A percentile compares a stretch with the other conserved stretches of the same genome.
Conservation (phyloP, 1,140 invertebrate genomes). For the Octopus sinensis region DNA sequence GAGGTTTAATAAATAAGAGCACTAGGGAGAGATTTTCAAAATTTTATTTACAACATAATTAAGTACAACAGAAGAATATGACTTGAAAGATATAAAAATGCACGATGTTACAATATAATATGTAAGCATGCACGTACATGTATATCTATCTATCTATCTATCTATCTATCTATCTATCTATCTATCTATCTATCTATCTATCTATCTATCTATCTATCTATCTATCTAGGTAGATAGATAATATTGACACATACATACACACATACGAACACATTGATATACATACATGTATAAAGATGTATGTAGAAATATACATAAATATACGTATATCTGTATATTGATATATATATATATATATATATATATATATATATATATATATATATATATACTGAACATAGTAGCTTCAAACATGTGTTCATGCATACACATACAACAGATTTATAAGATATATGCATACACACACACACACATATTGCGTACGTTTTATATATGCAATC, state of each 20-base stretch:
- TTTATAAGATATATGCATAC: too few species aligned
- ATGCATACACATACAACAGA: not conserved
- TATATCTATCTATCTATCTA: too few species aligned
- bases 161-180: not conserved
- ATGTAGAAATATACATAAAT: not conserved
- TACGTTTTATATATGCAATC: not conserved
- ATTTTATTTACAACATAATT: too few species aligned
- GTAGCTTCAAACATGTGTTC: not conserved
- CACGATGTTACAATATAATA: too few species aligned
- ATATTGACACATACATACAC: not conserved
- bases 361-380: not conserved
- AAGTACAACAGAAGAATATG: too few species aligned
- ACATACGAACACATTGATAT: not conserved
- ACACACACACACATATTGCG: too few species aligned
- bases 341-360: too few species aligned
- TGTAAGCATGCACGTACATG: too few species aligned
- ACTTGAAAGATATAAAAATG: too few species aligned
- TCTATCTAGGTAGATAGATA: not conserved
- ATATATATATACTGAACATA: not conserved
- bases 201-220: constrained; percentile 3
- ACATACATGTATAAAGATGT: not conserved
- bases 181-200: not conserved
- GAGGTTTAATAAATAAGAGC: too few species aligned
- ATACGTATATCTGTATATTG: not conserved
- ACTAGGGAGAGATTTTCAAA: too few species aligned